These are phyloP conservation scores for Camarhynchus parvulus DNA, from an alignment of 2,113 vertebrate species.

Conservation along the genomic window DNA sequence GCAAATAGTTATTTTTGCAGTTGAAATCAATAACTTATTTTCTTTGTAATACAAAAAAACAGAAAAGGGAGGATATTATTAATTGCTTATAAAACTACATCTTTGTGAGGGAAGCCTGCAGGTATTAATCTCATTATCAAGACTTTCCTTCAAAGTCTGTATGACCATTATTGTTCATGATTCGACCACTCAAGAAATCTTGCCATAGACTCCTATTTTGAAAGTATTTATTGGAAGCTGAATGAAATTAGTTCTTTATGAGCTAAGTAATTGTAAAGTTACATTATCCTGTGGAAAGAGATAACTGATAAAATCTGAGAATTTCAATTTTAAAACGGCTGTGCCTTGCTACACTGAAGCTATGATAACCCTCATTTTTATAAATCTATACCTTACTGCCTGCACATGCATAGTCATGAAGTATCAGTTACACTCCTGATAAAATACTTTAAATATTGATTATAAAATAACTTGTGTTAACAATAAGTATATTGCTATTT, in stretches of 20 bases:
- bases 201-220: constrained; percentile 7
- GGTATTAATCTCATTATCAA: constrained; percentile 66
- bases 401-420: constrained; percentile 59
- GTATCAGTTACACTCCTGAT: constrained; percentile 41
- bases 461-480: constrained; percentile 58
- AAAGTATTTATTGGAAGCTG: constrained; percentile 42
- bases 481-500: constrained; percentile 25
- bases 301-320: constrained; percentile 62
- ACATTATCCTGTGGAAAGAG: constrained; percentile 54
- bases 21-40: constrained; percentile 79
- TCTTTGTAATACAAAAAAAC: constrained; percentile 69
- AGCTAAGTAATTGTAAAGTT: constrained; percentile 38
- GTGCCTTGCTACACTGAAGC: constrained; percentile 52
- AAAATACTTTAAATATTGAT: constrained; percentile 72
- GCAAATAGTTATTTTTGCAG: constrained; percentile 77
- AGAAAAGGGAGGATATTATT: constrained; percentile 59
- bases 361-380: constrained; percentile 61
- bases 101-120: constrained; percentile 44
- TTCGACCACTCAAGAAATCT: constrained; percentile 32
- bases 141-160: constrained; percentile 35
- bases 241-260: constrained; percentile 65
- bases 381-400: constrained; percentile 60
- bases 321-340: constrained; percentile 68
- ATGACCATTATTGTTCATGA: constrained; percentile 50
- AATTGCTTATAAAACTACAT: constrained; percentile 72